phyloP scores from a whole-genome alignment of 2,888 invertebrate species.

The Cataglyphis altisquamis region DNA sequence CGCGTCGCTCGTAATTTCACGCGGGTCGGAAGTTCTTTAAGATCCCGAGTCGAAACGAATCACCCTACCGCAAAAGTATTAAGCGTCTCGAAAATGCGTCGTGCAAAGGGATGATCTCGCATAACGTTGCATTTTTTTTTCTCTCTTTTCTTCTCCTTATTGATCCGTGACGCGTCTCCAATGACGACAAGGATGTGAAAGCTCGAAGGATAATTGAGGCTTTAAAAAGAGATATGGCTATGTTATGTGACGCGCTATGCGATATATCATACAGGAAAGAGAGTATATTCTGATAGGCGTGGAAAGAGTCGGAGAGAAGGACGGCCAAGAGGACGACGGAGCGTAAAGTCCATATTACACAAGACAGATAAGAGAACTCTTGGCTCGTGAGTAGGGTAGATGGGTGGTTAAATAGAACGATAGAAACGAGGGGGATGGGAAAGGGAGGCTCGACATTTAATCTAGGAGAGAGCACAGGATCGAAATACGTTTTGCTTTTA shows the following conservation, averaged over 20 bases:
- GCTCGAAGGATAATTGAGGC: slow-evolving; percentile 75
- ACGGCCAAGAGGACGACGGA: slow-evolving; percentile 40
- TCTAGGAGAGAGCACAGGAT: slow-evolving; percentile 81
- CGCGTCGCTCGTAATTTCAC: slow-evolving; percentile 48
- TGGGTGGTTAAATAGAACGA: slow-evolving; percentile 59
- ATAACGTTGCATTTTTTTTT: slow-evolving; percentile 2
- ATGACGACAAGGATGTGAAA: slow-evolving; percentile 44
- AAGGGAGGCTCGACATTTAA: slow-evolving; percentile 79
- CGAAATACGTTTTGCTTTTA: slow-evolving; percentile 80
- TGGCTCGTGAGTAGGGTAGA: slow-evolving; percentile 43
- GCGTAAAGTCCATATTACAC: slow-evolving; percentile 69
- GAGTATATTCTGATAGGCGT: background rate
- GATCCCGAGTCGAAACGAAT: slow-evolving; percentile 48
- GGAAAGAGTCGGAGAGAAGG: background rate
- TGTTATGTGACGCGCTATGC: slow-evolving; percentile 43
- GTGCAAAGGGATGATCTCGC: slow-evolving; percentile 12
- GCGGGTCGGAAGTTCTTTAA: slow-evolving; percentile 52
- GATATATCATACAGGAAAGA: background rate
- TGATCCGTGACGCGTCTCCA: background rate
- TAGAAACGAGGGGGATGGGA: slow-evolving; percentile 27
- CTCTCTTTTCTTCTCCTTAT: background rate
- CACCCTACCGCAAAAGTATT: slow-evolving; percentile 33
- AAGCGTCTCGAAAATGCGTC: slow-evolving; percentile 29
- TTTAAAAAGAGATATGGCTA: slow-evolving; percentile 65
- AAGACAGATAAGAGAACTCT: slow-evolving; percentile 66